These are phyloP conservation scores for Eustalomyia histrio DNA, from an alignment of 2,888 invertebrate genomes.

Conservation along the genomic window DNA sequence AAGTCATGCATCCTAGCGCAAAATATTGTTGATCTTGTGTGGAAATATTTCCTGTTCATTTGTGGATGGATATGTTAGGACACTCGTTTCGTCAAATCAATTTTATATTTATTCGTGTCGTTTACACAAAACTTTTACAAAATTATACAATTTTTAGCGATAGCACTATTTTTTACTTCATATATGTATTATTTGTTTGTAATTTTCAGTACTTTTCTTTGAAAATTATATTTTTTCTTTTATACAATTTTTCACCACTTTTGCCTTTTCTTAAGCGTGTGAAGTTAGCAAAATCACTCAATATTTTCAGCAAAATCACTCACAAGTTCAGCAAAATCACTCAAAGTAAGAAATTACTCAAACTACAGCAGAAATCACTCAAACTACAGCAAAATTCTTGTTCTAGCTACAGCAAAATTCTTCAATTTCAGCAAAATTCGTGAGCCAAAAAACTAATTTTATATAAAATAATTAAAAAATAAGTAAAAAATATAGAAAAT, in stretches of 20 bases:
- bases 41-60: conserved; percentile 75
- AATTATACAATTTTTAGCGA: conserved; percentile 21
- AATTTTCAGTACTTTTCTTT: conserved; percentile 38
- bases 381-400: too few relatives aligned
- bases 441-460: too few relatives aligned
- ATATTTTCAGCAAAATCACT: too few relatives aligned
- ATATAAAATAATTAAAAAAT: too few relatives aligned
- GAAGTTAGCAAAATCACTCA: too few relatives aligned
- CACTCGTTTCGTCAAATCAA: conserved; percentile 71
- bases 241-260: conserved; percentile 50
- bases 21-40: conserved; percentile 76
- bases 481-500: too few relatives aligned
- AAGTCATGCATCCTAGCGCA: conserved; percentile 72
- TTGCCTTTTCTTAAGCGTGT: conserved; percentile 51
- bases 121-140: conserved; percentile 2
- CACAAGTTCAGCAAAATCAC: too few relatives aligned
- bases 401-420: too few relatives aligned
- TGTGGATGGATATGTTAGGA: conserved; percentile 74
- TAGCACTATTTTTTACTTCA: conserved; percentile 32
- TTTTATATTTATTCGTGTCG: not conserved
- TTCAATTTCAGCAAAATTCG: too few relatives aligned
- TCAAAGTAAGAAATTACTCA: too few relatives aligned
- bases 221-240: conserved; percentile 19
- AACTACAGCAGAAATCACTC: too few relatives aligned
- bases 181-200: conserved; percentile 32